Conservation (phyloP, 2,113 vertebrate species). For the Noturus placidus region DNA sequence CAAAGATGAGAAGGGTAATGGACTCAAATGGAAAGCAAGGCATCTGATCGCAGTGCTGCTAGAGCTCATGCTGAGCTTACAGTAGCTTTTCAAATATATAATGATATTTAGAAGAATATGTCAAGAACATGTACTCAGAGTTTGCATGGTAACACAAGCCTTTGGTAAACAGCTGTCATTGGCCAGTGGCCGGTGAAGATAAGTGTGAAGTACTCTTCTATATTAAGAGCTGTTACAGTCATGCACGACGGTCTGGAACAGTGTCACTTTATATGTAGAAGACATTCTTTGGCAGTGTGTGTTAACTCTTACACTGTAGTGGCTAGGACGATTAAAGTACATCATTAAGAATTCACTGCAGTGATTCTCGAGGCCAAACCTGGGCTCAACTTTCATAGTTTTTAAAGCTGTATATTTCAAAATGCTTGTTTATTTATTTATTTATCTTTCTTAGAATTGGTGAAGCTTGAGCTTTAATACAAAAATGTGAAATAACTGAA, state of each 20-base stretch:
- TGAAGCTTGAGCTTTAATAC: neutral
- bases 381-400: slow-evolving; percentile 59
- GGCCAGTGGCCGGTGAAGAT: slow-evolving; percentile 5
- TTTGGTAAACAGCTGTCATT: slow-evolving; percentile 24
- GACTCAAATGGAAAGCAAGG: slow-evolving; percentile 20
- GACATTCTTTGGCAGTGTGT: slow-evolving; percentile 62
- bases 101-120: slow-evolving; percentile 19
- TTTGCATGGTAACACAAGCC: slow-evolving; percentile 1
- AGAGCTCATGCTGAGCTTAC: neutral
- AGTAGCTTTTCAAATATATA: slow-evolving; percentile 3
- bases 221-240: slow-evolving; percentile 24
- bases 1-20: slow-evolving; percentile 28
- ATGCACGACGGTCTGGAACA: slow-evolving; percentile 53
- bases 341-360: slow-evolving; percentile 50
- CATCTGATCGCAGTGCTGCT: neutral
- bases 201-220: slow-evolving; percentile 24
- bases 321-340: slow-evolving; percentile 31
- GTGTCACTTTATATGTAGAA: slow-evolving; percentile 63
- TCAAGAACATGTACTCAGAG: slow-evolving; percentile 1
- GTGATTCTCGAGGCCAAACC: slow-evolving; percentile 56
- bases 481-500: neutral
- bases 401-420: slow-evolving; percentile 16
- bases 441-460: too few species aligned
- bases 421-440: neutral
- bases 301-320: slow-evolving; percentile 61